Base-by-base conservation (phyloP, 2,113 vertebrate genomes). In the Scopus umbretta region DNA sequence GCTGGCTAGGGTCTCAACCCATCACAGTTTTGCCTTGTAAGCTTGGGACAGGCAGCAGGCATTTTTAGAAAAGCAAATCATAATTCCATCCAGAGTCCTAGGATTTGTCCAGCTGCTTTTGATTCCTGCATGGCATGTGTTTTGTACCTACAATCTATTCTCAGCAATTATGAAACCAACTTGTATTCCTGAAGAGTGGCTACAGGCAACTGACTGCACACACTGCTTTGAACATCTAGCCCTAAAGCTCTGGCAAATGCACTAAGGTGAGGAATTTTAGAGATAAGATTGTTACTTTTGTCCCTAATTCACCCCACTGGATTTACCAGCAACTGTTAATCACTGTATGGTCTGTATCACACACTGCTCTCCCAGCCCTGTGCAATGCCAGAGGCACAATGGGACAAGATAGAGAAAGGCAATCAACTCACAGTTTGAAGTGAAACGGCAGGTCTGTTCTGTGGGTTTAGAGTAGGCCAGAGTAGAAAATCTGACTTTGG, bases 221-320 rank as follows among this genome's bases (percentile, higher is more conserved):
- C 15, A 26, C 29, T 72, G 32, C 85, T 94, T 90, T 96, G 85
- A 96, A 93, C 68, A 75, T 65, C 63, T 86, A 81, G 76, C 89
- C 81, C 34, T 52, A 78, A 82, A 93, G 72, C 92, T 80, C 36
- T 78, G 26, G 42, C 11, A 91, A 91, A 73, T 70, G 53, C 47
- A 81, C 22, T 58, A 91, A 96, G 80, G 45, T 1, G 6, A 83
- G 61, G 55, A 94, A 88, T 88, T 92, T 67, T 73, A 89, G 49
- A 61, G 45, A 49, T 63, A 84, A 81, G 22, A 47, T 88, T 73
- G 43, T 53, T 95, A 80, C 42, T 94, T 95, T 95, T 94, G 91
- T 96, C 80, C 91, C 92, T 85, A 91, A 75, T 76, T 96, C 76
- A 94, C 58, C 82, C 52, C 62, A 38, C 0, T 85, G 87, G 73